phyloP scores from a whole-genome alignment of 2,888 invertebrate genomes.

The Deroplatys truncata region DNA sequence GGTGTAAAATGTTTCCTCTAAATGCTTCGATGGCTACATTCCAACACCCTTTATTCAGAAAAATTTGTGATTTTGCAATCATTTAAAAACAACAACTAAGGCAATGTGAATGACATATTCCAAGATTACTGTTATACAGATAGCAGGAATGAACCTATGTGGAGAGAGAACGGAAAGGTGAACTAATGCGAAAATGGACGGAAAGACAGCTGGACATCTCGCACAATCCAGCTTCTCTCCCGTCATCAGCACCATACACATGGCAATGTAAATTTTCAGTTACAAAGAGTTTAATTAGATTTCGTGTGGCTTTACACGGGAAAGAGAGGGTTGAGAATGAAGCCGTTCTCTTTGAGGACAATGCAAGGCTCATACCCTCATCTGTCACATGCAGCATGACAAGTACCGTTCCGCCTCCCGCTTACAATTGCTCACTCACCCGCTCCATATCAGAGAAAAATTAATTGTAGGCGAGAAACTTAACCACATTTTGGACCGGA shows the following conservation, averaged over 20 bases:
- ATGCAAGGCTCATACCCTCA: not conserved
- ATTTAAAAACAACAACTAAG: no score
- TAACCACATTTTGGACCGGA: not conserved
- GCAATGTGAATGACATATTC: no score
- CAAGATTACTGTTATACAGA: no score
- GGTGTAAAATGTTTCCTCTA: no score
- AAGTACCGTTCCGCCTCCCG: not conserved
- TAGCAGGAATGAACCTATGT: not conserved
- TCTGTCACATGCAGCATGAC: conserved; percentile 1
- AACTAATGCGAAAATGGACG: not conserved
- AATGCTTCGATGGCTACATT: no score
- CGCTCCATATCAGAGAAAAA: not conserved
- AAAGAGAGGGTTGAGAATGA: not conserved
- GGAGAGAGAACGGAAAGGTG: not conserved
- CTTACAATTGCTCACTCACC: no score
- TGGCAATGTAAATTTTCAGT: not conserved
- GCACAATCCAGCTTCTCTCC: not conserved
- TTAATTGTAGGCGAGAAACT: not conserved
- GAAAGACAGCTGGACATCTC: not conserved
- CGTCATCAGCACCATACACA: not conserved
- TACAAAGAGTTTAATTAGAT: conserved; percentile 23
- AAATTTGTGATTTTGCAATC: no score
- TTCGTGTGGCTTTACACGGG: conserved; percentile 16
- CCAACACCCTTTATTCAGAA: no score
- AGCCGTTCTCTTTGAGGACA: not conserved